Evolutionary conservation across 53 echinoderm and acorn worm species (phyloP).

Genomic region (Apostichopus leukothele): DNA sequence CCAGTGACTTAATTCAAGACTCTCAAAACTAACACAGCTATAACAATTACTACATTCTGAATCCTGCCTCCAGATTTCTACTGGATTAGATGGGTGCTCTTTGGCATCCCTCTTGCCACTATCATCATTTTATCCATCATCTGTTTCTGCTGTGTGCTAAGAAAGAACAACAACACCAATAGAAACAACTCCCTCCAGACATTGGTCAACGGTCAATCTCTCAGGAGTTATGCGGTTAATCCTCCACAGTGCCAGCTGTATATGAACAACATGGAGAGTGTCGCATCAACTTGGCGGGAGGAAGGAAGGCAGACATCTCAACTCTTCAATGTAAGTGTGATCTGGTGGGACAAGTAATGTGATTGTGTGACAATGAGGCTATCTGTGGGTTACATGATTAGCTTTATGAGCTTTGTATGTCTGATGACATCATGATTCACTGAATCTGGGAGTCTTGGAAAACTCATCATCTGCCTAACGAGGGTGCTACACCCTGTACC

Average conservation of each 20-base stretch:
- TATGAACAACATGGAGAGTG: slow-evolving; percentile 24
- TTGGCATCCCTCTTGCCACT: slow-evolving; percentile 16
- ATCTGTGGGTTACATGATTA: too few relatives aligned
- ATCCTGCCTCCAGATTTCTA: background rate
- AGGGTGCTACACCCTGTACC: too few relatives aligned
- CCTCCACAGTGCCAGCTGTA: slow-evolving; percentile 24
- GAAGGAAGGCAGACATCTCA: background rate
- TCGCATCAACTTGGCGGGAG: slow-evolving; percentile 13
- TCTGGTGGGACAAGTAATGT: too few relatives aligned
- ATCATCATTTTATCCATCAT: slow-evolving; percentile 1
- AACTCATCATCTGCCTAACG: too few relatives aligned
- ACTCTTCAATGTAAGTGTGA: slow-evolving; percentile 11
- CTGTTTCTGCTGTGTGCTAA: slow-evolving; percentile 4
- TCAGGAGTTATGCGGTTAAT: background rate
- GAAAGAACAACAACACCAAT: background rate
- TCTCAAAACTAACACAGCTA: too few relatives aligned
- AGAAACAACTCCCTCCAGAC: background rate
- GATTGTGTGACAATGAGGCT: too few relatives aligned
- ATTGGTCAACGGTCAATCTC: background rate
- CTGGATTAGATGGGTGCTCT: slow-evolving; percentile 43
- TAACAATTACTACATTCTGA: too few relatives aligned
- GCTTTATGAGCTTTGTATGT: too few relatives aligned
- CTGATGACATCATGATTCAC: too few relatives aligned
- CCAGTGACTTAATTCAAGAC: too few relatives aligned
- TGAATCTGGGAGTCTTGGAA: too few relatives aligned